phyloP scores from a whole-genome alignment of 2,113 vertebrate genomes.

The Lophura nycthemera region DNA sequence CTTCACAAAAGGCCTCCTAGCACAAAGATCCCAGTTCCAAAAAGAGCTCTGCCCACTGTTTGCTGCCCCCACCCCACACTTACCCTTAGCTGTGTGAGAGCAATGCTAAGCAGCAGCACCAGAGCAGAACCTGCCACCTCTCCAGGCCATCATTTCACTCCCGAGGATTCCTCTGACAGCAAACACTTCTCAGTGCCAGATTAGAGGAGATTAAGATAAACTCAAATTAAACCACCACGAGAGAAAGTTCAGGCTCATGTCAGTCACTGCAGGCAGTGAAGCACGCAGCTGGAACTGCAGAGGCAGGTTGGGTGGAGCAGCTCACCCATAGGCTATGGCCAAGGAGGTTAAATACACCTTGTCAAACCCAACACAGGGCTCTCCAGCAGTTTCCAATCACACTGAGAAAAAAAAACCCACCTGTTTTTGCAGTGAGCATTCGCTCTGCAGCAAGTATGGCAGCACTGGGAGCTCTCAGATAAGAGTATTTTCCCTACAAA shows the following conservation, averaged over 20 bases:
- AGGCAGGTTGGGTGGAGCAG: accelerated
- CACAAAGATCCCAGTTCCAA: not conserved
- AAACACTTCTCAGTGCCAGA: not conserved
- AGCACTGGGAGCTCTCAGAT: not conserved
- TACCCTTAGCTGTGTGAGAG: not conserved
- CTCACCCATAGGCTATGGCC: not conserved
- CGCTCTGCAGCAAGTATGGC: not conserved
- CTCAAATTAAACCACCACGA: not conserved
- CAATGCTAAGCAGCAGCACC: not conserved
- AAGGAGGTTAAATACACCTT: not conserved
- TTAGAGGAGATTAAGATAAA: not conserved
- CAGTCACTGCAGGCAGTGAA: not conserved
- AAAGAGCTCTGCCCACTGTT: not conserved
- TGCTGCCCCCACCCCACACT: not conserved
- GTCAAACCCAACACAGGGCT: not conserved
- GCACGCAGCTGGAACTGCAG: not conserved
- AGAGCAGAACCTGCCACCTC: not conserved
- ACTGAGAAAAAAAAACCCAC: not conserved
- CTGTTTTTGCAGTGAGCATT: not conserved
- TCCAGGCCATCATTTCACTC: not conserved
- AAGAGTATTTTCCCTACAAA: not conserved
- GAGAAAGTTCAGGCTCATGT: not conserved
- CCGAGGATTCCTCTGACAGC: not conserved
- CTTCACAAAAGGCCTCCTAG: not conserved
- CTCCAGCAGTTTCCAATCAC: not conserved